Evolutionary conservation across 30 jellyfish, hydroid and myxozoan species (phyloP), one percentile per base, ranked within the genome.

Genomic region (Rhopilema esculentum): DNA sequence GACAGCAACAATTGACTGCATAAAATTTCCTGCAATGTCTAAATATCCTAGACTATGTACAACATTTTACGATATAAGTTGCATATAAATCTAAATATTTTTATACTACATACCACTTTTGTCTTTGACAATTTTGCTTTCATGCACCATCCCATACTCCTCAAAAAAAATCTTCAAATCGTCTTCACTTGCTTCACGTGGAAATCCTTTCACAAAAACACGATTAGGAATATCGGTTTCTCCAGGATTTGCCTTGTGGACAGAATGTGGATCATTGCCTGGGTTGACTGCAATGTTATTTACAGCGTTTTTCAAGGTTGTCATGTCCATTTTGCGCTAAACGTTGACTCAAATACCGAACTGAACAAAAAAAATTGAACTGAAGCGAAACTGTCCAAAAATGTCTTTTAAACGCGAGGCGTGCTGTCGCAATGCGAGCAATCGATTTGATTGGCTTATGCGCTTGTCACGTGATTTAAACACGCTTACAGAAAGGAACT

Each of bases 211-310:
- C 61, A 96, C 99, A 74, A 96, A 96, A 40, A 96, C 95, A 22
- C 99, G 96, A 82, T 91, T 96, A 25, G 99, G 99, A 48, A 96
- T 96, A 66, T 96, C 99, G 9, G 95, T 97, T 32, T 96, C 99
- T 68, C 98, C 99, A 0, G 99, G 99, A 62, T 83, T 77, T 31
- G 97, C 49, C 61, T 91, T 91, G 76, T 79, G 91, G 21, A 80
- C 67, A 0, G 88, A 88, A 32, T 88, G 84, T 29, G 88, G 91
- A 30, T 88, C 94, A 2, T 80, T 63, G 26, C 83, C 78, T 57
- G 91, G 63, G 68, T 82, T 22, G 30, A 53, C 48, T 2, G 88
- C 63, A 2, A 85, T 85, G 88, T 61, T 69, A 52, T 57, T 28
- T 7, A 85, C 94, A 6, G 88, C 94, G 15, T 87, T 32, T 69